Evolutionary conservation across 2,113 vertebrate genomes (phyloP).

Genomic region (Cyprinodon variegatus): DNA sequence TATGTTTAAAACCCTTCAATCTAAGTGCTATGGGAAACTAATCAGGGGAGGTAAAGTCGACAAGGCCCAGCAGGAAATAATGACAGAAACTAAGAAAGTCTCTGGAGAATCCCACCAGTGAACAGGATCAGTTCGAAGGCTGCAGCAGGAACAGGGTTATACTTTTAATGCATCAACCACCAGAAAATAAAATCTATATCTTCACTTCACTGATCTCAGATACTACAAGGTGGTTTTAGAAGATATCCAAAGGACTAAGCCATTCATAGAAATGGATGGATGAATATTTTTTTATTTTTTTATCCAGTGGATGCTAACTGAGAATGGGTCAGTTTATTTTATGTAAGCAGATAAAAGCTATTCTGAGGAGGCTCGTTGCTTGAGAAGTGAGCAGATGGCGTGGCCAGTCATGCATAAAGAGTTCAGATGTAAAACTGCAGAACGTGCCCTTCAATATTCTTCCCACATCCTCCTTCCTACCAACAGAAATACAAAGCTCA

Average conservation of each 20-base stretch:
- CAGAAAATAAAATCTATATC: neutral
- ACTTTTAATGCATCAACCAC: no score
- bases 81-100: no score
- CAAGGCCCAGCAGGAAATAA: no score
- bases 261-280: neutral
- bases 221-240: neutral
- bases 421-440: conserved; percentile 49
- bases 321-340: conserved; percentile 59
- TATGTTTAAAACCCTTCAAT: no score
- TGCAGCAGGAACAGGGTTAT: no score
- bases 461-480: conserved; percentile 16
- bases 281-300: conserved; percentile 16
- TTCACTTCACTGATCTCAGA: neutral
- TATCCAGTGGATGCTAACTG: conserved; percentile 34
- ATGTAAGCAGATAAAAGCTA: conserved; percentile 55
- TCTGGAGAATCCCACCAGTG: no score
- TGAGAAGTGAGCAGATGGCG: conserved; percentile 73
- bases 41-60: no score
- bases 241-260: neutral
- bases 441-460: conserved; percentile 27
- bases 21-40: no score
- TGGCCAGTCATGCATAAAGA: conserved; percentile 49
- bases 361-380: conserved; percentile 49
- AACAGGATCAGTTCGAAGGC: no score
- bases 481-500: neutral